Conservation (phyloP, 2,797 vertebrate genomes). For the Ceryle rudis region DNA sequence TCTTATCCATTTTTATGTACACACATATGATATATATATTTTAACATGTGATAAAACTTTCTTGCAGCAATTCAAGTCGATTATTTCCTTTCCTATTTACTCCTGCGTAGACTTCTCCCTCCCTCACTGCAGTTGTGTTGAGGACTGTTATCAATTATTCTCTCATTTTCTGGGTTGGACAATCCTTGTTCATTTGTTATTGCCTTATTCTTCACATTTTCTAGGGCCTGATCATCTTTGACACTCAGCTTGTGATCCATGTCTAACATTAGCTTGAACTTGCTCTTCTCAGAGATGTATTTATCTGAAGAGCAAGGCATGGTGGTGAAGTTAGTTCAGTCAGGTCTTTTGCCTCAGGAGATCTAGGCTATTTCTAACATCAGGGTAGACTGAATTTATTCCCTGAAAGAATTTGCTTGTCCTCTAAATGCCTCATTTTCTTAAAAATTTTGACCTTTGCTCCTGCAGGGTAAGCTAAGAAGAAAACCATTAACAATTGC, state of each 20-base stretch:
- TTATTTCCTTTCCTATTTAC: neutral
- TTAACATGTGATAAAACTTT: neutral
- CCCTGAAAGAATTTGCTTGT: neutral
- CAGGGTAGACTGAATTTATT: neutral
- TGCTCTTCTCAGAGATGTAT: neutral
- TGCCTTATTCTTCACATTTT: neutral
- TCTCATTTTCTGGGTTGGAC: neutral
- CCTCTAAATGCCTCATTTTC: neutral
- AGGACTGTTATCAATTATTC: neutral
- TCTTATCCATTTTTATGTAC: neutral
- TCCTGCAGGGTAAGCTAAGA: neutral
- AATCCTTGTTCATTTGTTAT: neutral
- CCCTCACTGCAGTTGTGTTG: neutral
- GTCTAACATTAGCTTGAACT: neutral
- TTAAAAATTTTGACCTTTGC: neutral
- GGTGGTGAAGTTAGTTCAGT: neutral
- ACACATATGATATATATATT: accelerated
- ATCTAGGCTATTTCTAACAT: neutral
- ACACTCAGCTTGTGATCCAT: neutral
- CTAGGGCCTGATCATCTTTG: neutral
- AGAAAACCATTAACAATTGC: neutral
- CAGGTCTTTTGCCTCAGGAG: neutral
- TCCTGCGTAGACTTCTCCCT: neutral
- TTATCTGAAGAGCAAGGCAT: neutral
- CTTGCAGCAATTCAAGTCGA: neutral